Base-by-base conservation (phyloP, 2,113 vertebrate genomes). In the Sturnira hondurensis region DNA sequence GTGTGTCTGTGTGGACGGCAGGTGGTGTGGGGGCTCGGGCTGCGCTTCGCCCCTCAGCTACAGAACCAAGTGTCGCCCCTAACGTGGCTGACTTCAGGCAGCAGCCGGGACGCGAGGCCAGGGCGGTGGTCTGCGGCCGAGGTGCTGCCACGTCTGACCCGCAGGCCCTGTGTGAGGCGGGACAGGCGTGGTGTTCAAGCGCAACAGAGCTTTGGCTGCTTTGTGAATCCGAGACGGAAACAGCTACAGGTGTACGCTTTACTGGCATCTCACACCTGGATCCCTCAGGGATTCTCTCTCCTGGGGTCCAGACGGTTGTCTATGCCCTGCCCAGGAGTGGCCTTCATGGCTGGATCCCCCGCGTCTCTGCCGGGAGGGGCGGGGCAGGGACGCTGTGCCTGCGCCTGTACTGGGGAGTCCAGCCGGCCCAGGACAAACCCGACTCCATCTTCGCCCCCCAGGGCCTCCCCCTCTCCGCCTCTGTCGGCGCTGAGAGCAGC, bases 351-450 rank as follows among this genome's bases (percentile, higher is more conserved):
- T 3, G 22, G 3, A 31, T 11, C 20, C 56, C n/a, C 13, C 4
- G 45, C 8, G 24, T 20, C 61, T 43, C 36, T 10, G 12, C 38
- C 16, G 17, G 2, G 17, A 38, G 33, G 13, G 24, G 20, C 8
- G 2, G 24, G 63, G 38, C 5, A 13, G 15, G 43, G 50, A 68
- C 6, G 7, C 14, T 0, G 0, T 7, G 11, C 0, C 3, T 10
- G 31, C 47, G 26, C 12, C 33, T 0, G 4, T 36, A 2, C 20
- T 31, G 3, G 31, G 82, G 47, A 12, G 22, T 14, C 45, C 7
- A 28, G 36, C 20, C 3, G 4, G 20, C 28, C 28, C 3, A 6
- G 50, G 38, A 70, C 10, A 1, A 1, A n/a, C 52, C 33, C 12
- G 41, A 33, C n/a, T 17, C 68, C 26, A 7, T 7, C 43, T 65